phyloP scores from a whole-genome alignment of 2,797 vertebrate genomes.

The Pangasius krempfi region DNA sequence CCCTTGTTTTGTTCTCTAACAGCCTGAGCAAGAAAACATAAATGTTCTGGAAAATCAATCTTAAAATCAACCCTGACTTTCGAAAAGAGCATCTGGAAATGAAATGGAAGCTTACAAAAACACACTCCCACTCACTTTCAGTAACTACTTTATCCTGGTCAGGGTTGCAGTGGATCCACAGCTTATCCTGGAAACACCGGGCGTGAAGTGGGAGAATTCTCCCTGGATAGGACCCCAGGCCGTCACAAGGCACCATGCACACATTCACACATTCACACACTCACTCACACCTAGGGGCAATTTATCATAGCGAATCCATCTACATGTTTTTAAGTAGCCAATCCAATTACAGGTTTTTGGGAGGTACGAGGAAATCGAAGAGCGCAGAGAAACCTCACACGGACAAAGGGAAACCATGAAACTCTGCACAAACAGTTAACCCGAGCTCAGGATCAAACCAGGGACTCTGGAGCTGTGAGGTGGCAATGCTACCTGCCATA shows the following conservation, averaged over 20 bases:
- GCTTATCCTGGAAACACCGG: neutral
- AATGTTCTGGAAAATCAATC: neutral
- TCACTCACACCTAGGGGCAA: neutral
- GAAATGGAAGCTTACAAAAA: conserved; percentile 11
- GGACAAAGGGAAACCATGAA: neutral
- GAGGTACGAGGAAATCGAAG: neutral
- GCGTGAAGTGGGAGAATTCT: neutral
- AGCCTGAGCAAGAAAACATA: neutral
- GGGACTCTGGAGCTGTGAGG: neutral
- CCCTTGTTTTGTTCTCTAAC: neutral
- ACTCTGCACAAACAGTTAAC: neutral
- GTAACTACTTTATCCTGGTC: conserved; percentile 14
- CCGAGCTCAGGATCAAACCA: neutral
- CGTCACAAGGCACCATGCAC: neutral
- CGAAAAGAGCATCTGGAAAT: conserved; percentile 9
- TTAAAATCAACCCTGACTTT: neutral
- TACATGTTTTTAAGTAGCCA: neutral
- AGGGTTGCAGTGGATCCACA: neutral
- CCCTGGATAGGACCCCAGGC: neutral
- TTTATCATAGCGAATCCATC: neutral
- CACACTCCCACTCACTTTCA: conserved; percentile 19
- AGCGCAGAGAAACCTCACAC: neutral
- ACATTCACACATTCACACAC: neutral
- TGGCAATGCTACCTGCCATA: neutral
- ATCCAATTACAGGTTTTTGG: neutral